Evolutionary conservation across 2,797 vertebrate genomes (phyloP), one percentile per base, ranked within the genome.

Genomic region (Rallus crepitans): DNA sequence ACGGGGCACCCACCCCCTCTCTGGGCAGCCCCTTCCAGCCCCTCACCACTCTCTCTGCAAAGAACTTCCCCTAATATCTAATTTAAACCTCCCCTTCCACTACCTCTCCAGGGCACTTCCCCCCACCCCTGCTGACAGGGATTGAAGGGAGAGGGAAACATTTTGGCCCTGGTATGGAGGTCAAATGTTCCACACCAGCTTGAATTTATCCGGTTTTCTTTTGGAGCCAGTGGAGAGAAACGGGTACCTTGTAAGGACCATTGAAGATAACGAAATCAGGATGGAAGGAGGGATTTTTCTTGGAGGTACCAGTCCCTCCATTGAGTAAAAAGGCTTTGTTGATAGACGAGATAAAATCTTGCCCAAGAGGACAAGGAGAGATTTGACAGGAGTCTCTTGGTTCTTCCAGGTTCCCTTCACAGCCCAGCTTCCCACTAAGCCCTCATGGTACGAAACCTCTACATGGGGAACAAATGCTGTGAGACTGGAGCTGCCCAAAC

Each of bases 71-170:
- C 42, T 18, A 42, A 42, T 42, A 42, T 42, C 7, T 42, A 42
- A 19, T 42, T 42, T 42, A 42, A 42, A 42, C 42, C 40, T 42
- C 42, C 42, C 42, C 42, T 42, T 47, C 73, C 23, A 63, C 39
- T 27, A 18, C 80, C 24, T 68, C 66, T 66, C 53, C 39, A 13
- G 20, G 64, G 31, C 53, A 39, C 27, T 7, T 69, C 40, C 24
- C 48, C 50, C 28, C 31, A 7, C 7, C 59, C 39, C 5, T 47
- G 47, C 20, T 23, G 2, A 12, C 70, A 30, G 56, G 28, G 19
- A 16, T 50, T 5, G 4, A 27, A 76, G 35, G 60, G 31, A 71
- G 11, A 37, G 2, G 8, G 2, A 7, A 5, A 39, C 0, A 3
- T 35, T 59, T 37, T 48, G 47, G 28, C 11, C 57, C 11, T 50